A percentile compares a stretch with the other conserved stretches of the same genome.
Conservation (phyloP, 64 coral and sea anemone genomes). For the Porites lutea region DNA sequence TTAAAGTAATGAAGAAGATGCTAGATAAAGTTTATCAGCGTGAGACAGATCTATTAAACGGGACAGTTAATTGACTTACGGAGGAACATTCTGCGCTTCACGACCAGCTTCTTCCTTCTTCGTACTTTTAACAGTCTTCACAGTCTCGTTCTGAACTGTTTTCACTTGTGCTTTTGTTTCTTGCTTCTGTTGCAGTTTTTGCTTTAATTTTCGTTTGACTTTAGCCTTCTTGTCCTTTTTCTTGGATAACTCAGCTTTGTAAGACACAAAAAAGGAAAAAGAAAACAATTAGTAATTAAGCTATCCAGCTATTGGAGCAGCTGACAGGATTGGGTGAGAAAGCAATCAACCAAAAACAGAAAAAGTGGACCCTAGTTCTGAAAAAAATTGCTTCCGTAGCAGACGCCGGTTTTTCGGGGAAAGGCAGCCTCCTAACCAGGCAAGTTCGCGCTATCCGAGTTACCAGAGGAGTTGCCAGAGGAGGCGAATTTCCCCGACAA, state of each 20-base stretch:
- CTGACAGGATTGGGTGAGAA: not conserved
- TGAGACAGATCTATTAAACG: not conserved
- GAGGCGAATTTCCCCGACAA: too few species aligned
- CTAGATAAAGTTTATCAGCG: too few species aligned
- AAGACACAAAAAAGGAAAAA: not conserved
- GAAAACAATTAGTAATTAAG: not conserved
- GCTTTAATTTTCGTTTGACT: slow-evolving; percentile 87
- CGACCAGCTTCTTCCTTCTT: not conserved
- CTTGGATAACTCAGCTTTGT: slow-evolving; percentile 79
- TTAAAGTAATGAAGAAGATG: not conserved
- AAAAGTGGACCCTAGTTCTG: too few species aligned
- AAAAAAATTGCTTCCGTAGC: too few species aligned
- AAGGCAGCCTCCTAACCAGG: too few species aligned
- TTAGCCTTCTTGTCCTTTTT: slow-evolving; percentile 97
- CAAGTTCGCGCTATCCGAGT: too few species aligned
- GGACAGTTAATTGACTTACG: not conserved
- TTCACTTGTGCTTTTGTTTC: slow-evolving; percentile 57
- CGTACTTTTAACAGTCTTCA: not conserved
- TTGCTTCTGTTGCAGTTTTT: slow-evolving; percentile 94
- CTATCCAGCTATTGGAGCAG: not conserved
- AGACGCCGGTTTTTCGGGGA: too few species aligned
- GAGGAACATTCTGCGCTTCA: not conserved
- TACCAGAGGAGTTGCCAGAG: too few species aligned
- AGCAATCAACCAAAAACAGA: too few species aligned
- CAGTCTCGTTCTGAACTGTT: not conserved